Conservation (phyloP, 2,888 invertebrate species). For the Parthenolecanium corni region DNA sequence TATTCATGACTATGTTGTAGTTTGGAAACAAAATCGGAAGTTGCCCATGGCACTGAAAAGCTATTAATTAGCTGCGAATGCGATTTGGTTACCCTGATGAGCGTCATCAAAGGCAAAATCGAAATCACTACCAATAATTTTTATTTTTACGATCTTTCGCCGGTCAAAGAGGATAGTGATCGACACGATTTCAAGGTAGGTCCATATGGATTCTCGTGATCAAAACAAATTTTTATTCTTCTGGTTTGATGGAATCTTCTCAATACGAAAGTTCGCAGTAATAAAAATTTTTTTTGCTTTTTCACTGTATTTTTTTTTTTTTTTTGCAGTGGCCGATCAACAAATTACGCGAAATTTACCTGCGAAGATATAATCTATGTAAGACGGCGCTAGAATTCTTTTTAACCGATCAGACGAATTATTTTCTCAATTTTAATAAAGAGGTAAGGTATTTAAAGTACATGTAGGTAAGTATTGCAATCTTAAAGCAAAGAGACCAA, state of each 20-base stretch:
- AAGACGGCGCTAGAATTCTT: slow-evolving; percentile 54
- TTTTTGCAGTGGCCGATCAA: slow-evolving; percentile 44
- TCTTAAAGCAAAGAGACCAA: too few species aligned
- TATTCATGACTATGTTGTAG: too few species aligned
- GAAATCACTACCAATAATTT: slow-evolving; percentile 50
- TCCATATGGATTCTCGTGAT: too few species aligned
- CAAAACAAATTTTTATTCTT: too few species aligned
- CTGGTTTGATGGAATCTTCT: too few species aligned
- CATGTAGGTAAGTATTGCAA: too few species aligned
- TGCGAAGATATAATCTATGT: slow-evolving; percentile 50
- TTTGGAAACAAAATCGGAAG: slow-evolving; percentile 20
- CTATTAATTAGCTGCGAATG: slow-evolving; percentile 49
- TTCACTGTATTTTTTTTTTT: slow-evolving; percentile 25
- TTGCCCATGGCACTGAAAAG: slow-evolving; percentile 43
- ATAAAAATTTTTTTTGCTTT: background rate
- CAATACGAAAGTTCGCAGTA: too few species aligned
- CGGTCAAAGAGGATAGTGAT: slow-evolving; percentile 43
- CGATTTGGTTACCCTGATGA: slow-evolving; percentile 49
- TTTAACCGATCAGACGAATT: slow-evolving; percentile 52
- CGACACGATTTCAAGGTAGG: slow-evolving; percentile 42
- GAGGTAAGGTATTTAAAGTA: slow-evolving; percentile 40
- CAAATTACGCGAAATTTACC: slow-evolving; percentile 51
- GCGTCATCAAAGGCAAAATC: slow-evolving; percentile 48
- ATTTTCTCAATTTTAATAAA: slow-evolving; percentile 51
- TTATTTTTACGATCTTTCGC: slow-evolving; percentile 48